Evolutionary conservation across 2,113 vertebrate genomes (phyloP).

Genomic region (Antigone vipio): DNA sequence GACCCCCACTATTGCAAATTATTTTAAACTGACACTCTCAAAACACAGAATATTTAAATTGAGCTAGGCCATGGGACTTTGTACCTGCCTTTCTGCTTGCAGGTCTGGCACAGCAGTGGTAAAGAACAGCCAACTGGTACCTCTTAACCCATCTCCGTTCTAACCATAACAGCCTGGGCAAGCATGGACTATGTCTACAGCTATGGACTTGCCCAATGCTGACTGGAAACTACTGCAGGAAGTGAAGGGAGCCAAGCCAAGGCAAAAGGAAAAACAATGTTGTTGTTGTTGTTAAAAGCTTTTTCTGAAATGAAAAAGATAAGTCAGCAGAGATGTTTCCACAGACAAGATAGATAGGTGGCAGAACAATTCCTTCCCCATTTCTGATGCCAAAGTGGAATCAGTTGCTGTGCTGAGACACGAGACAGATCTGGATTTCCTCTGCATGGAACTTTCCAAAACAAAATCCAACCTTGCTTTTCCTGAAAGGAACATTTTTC

Average conservation of each 20-base stretch:
- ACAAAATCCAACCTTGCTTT: not conserved
- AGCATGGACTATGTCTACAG: accelerated
- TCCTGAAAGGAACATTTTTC: not conserved
- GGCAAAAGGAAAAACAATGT: not conserved
- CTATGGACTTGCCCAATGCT: not conserved
- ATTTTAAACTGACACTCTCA: not conserved
- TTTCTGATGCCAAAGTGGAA: not conserved
- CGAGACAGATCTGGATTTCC: not conserved
- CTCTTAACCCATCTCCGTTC: not conserved
- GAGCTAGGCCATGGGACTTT: not conserved
- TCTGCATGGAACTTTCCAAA: not conserved
- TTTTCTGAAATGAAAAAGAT: not conserved
- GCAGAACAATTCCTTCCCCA: not conserved
- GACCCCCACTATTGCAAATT: not conserved
- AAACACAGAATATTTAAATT: not conserved
- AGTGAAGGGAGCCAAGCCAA: not conserved
- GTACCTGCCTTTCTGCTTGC: not conserved
- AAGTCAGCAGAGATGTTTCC: not conserved
- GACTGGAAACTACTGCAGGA: not conserved
- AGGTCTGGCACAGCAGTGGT: not conserved
- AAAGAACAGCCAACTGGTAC: not conserved
- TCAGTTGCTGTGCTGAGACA: not conserved
- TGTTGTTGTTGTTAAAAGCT: not conserved
- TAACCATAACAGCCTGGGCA: not conserved
- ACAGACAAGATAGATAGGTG: not conserved